Evolutionary conservation across 1,140 invertebrate genomes (phyloP), one percentile per base, ranked within the genome.

Genomic region (Hermetia illucens): DNA sequence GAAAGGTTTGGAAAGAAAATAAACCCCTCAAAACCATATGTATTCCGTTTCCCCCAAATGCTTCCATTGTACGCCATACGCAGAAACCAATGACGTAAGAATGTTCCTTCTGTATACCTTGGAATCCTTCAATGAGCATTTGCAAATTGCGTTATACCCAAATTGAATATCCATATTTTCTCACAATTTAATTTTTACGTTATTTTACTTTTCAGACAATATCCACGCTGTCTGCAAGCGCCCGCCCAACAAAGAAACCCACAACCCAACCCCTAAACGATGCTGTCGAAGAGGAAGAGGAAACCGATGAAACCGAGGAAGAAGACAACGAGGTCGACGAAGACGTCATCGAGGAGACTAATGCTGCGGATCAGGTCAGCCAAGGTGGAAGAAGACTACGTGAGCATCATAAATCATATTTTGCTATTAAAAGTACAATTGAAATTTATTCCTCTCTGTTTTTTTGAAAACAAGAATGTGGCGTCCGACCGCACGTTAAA

Each of bases 401-500:
- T 82, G 68, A 72, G 71, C 69, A 34, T 46, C 39, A 25, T 19
- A 10, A 39, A 40, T 18, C n/a, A 5, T 19, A 13, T 34, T 27
- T 33, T 33, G 9, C 9, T 8, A 33, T 16, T 10, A 33, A 8
- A 33, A 33, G 9, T 8, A 8, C 9, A 27, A 27, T 33, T 33
- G 9, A 10, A 33, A 33, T 33, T 16, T 8, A 17, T 34, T 3
- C 21, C 31, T 3, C 31, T 43, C 21, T 43, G 20, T 41, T n/a
- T 36, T 30, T 38, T 27, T 27, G 13, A 27, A 9, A 27, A 13
- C 24, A 27, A 91, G 88, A 84, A 53, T 93, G 89, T 58, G 89
- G 88, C 29, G 73, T 91, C 12, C 69, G 86, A 49, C 84, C 86
- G 12, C 61, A 90, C 43, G 64, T 80, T 20, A 84, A 81, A 54